Percentiles rank a stretch among this genome's conserved stretches.
Conservation (phyloP, 2,888 invertebrate species). For the Sturmia bella region DNA sequence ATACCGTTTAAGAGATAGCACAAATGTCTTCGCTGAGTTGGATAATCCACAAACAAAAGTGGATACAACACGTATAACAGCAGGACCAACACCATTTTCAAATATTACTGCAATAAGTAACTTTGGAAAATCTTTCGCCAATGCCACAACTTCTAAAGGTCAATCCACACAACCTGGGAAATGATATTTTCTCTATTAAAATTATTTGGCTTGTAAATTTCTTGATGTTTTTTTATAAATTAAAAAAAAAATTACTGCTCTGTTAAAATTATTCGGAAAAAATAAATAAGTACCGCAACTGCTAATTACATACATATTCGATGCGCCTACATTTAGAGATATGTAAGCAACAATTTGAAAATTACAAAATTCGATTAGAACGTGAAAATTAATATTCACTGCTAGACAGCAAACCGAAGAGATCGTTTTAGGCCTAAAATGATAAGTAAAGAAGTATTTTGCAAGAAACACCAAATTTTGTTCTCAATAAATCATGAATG, state of each 20-base stretch:
- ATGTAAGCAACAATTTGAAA: too few species aligned
- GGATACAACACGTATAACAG: constrained; percentile 82
- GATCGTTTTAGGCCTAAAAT: too few species aligned
- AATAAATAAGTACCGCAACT: too few species aligned
- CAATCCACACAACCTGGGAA: constrained; percentile 58
- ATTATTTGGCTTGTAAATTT: constrained; percentile 19
- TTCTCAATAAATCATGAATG: constrained; percentile 18
- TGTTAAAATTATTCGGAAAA: background rate
- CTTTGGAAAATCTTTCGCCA: constrained; percentile 76
- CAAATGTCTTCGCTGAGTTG: constrained; percentile 87
- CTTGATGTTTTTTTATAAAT: constrained; percentile 16
- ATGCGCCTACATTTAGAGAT: too few species aligned
- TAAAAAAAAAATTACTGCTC: constrained; percentile 28
- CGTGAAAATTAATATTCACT: too few species aligned
- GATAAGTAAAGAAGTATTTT: background rate
- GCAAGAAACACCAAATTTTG: background rate
- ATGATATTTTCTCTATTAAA: constrained; percentile 13
- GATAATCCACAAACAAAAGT: constrained; percentile 78
- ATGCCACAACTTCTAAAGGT: constrained; percentile 58
- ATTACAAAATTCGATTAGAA: too few species aligned
- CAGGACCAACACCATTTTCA: constrained; percentile 86
- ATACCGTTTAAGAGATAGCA: constrained; percentile 87
- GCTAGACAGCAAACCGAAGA: too few species aligned
- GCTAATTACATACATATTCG: too few species aligned
- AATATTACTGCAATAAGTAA: constrained; percentile 78